These are phyloP conservation scores for Sceloporus undulatus DNA, from an alignment of 2,113 vertebrate genomes.

Conservation along the genomic window DNA sequence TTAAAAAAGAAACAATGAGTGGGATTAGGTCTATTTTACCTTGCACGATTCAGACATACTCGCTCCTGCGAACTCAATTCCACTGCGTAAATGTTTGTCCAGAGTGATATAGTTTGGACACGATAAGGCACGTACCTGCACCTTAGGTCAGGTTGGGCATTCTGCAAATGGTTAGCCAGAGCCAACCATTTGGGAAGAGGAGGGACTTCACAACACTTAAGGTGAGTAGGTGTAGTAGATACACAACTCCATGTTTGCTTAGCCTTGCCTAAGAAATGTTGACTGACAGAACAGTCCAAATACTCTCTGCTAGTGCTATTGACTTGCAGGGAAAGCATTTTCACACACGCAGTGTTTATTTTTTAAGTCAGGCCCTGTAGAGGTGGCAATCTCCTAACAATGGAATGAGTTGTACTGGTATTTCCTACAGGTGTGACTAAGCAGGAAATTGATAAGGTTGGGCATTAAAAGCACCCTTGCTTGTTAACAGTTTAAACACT, in stretches of 20 bases:
- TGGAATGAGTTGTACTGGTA: slow-evolving; percentile 38
- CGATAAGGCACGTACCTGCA: fast-evolving
- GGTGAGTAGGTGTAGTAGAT: slow-evolving; percentile 41
- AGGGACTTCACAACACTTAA: slow-evolving; percentile 28
- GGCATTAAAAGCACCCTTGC: neutral
- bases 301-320: slow-evolving; percentile 51
- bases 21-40: fast-evolving
- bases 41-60: fast-evolving
- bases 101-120: neutral
- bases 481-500: slow-evolving; percentile 23
- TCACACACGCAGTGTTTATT: slow-evolving; percentile 53
- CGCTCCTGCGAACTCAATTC: fast-evolving
- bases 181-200: neutral
- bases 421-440: slow-evolving; percentile 61
- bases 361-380: neutral
- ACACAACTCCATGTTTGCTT: slow-evolving; percentile 48
- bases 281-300: slow-evolving; percentile 36
- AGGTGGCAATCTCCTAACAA: slow-evolving; percentile 54
- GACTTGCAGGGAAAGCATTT: slow-evolving; percentile 52
- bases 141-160: neutral
- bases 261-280: neutral
- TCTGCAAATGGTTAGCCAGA: slow-evolving; percentile 55
- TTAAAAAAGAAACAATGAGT: fast-evolving
- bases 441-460: slow-evolving; percentile 52
- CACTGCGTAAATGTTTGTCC: slow-evolving; percentile 21